These are phyloP conservation scores for Pherbina coryleti DNA, from an alignment of 2,888 invertebrate genomes.

Conservation along the genomic window DNA sequence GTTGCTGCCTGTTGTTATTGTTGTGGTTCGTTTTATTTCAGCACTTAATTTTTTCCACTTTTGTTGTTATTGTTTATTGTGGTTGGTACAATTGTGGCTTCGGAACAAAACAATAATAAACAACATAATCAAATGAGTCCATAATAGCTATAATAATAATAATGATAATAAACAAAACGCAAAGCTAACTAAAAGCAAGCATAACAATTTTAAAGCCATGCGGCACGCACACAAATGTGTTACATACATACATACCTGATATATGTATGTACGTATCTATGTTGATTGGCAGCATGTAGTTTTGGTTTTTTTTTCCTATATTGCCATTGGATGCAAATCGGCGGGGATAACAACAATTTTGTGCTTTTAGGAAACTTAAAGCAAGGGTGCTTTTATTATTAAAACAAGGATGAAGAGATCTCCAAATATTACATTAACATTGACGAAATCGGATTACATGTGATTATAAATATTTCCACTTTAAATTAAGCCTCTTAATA, in stretches of 20 bases:
- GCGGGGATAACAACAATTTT: no score
- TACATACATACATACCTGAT: neutral
- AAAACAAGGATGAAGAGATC: no score
- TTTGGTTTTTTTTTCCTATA: neutral
- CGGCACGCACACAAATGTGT: neutral
- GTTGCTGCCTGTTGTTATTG: no score
- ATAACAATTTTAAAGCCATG: neutral
- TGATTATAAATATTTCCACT: no score
- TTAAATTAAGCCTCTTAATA: no score
- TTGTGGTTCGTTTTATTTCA: conserved; percentile 2
- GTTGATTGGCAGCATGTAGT: neutral
- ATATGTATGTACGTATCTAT: neutral
- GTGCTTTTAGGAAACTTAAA: no score
- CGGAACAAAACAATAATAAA: conserved; percentile 42
- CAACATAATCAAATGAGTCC: conserved; percentile 47
- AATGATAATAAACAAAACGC: conserved; percentile 18
- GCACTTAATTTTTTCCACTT: neutral
- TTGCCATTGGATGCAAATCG: neutral
- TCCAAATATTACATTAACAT: neutral
- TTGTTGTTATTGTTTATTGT: conserved; percentile 19
- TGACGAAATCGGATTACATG: neutral
- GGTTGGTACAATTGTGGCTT: conserved; percentile 33
- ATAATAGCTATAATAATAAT: conserved; percentile 45
- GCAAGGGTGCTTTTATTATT: no score
- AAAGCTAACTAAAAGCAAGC: neutral